phyloP scores from a whole-genome alignment of 2,888 invertebrate genomes.

The Galeopsomyia nigrocyanea region DNA sequence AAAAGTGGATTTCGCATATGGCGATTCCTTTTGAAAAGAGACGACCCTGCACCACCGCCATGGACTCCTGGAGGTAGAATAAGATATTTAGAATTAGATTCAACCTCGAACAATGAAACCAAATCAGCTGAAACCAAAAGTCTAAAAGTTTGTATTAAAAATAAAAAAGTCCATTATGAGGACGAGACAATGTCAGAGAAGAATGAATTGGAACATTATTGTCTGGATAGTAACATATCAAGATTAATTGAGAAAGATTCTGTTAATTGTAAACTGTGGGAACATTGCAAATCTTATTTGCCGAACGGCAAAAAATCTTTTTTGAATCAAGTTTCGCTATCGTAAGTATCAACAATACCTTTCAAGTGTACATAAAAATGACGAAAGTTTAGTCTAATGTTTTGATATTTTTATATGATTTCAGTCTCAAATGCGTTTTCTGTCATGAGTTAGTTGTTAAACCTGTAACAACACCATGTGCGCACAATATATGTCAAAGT shows the following conservation, averaged over 20 bases:
- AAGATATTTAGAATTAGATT: conserved; percentile 55
- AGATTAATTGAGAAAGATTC: conserved; percentile 71
- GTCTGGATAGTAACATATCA: conserved; percentile 65
- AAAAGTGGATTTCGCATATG: conserved; percentile 84
- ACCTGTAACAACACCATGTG: conserved; percentile 82
- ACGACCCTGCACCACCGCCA: conserved; percentile 84
- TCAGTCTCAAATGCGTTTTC: conserved; percentile 79
- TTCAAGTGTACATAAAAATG: neutral
- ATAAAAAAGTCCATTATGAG: conserved; percentile 46
- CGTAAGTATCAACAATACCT: conserved; percentile 18
- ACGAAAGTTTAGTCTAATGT: conserved; percentile 3
- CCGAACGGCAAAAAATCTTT: conserved; percentile 27
- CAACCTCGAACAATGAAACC: conserved; percentile 67
- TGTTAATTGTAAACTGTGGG: conserved; percentile 78
- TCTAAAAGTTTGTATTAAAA: conserved; percentile 50
- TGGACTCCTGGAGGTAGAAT: conserved; percentile 81
- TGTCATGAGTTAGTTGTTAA: conserved; percentile 80
- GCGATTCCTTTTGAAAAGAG: conserved; percentile 82
- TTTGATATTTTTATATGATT: neutral
- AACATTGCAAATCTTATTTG: conserved; percentile 63
- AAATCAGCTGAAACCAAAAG: conserved; percentile 68
- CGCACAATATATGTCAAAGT: conserved; percentile 81
- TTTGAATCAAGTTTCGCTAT: conserved; percentile 32
- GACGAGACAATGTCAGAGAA: conserved; percentile 49
- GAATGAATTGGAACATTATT: conserved; percentile 53